Evolutionary conservation across 2,797 vertebrate genomes (phyloP), one percentile per base, ranked within the genome.

Genomic region (Percopsis omiscomaycus): DNA sequence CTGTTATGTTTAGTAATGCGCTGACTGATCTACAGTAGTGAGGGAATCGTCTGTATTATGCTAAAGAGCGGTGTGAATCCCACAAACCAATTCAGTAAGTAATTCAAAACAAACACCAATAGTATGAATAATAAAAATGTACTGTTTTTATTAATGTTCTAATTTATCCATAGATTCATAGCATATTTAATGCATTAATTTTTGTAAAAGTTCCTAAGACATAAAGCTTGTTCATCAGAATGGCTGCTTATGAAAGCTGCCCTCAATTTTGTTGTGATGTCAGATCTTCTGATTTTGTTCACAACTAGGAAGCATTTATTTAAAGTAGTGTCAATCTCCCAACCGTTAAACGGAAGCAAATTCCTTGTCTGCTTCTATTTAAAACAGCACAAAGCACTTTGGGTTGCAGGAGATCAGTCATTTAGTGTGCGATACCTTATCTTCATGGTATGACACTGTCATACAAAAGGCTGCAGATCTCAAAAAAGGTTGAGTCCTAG

Each of bases 141-240:
- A 16, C 67, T 54, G 69, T 59, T 85, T 89, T 88, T 86, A 84
- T 86, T 85, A 66, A 79, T 77, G 86, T 80, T 86, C 77, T 83
- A 59, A 69, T 66, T 74, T 68, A 87, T 79, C 84, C 80, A 83
- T 81, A 75, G 66, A 86, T 75, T 71, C 76, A 69, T 81, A 83
- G 68, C 79, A 84, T 64, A 70, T 44, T 80, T 70, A 83, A 87
- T 83, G 69, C 82, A 84, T 81, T 75, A 64, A 59, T 83, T 70
- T 68, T 64, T 77, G 66, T 81, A 78, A 85, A 84, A 88, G 74
- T 75, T 68, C 48, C 8, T 84, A 87, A 91, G 88, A 92, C 83
- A 77, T 84, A 80, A 85, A 78, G 78, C 86, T 80, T 53, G 57
- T 69, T 75, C 73, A 67, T 52, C 61, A 68, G 51, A 85, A 75